Evolutionary conservation across 2,113 vertebrate genomes (phyloP).

Genomic region (Sigmodon hispidus): DNA sequence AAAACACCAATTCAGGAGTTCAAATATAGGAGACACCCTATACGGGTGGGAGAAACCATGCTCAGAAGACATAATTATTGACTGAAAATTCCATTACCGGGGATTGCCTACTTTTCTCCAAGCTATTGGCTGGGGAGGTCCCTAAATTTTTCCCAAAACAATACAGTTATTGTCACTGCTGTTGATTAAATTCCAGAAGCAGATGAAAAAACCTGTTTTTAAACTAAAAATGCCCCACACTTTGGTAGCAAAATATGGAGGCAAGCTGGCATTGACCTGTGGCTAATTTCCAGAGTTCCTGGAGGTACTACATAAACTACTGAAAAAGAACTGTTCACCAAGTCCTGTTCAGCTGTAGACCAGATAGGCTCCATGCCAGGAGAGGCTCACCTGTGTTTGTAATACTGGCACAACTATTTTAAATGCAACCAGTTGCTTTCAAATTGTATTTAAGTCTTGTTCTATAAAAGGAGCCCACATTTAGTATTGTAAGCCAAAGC

Average conservation of each 20-base stretch:
- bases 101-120: no score
- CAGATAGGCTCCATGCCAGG: neutral
- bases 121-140: neutral
- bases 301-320: neutral
- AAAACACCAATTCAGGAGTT: neutral
- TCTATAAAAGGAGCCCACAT: neutral
- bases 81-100: neutral
- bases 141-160: neutral
- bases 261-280: neutral
- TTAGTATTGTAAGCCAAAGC: neutral
- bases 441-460: neutral
- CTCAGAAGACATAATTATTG: neutral
- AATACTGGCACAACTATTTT: neutral
- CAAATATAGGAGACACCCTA: neutral
- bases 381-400: no score
- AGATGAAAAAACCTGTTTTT: neutral
- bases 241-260: neutral
- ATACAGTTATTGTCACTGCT: neutral
- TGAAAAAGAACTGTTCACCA: neutral
- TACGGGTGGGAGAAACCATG: neutral
- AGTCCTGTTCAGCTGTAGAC: neutral
- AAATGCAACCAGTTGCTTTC: neutral
- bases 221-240: neutral
- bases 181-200: neutral
- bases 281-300: neutral